A percentile compares a stretch with the other conserved stretches of the same genome.
Evolutionary conservation across 2,888 invertebrate species (phyloP).

Genomic region (Podotricha telesiphe): DNA sequence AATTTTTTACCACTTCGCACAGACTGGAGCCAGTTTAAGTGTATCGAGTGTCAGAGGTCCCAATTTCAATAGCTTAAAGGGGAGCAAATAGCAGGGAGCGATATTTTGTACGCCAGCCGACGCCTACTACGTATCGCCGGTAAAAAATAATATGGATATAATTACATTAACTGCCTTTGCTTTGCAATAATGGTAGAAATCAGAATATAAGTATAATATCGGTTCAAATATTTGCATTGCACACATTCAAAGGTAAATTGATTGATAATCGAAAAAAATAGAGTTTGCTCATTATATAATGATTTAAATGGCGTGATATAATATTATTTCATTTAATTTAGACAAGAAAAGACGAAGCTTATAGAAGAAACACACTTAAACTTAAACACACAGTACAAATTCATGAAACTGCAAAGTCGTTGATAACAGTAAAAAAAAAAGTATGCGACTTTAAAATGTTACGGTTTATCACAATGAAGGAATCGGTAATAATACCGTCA

Average conservation of each 20-base stretch:
- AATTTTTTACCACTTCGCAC: not conserved
- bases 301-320: no score
- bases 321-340: no score
- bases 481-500: no score
- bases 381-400: no score
- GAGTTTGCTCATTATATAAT: no score
- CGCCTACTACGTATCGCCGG: slow-evolving; percentile 41
- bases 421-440: no score
- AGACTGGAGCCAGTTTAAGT: slow-evolving; percentile 20
- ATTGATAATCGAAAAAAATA: no score
- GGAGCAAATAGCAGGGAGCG: slow-evolving; percentile 64
- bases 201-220: not conserved
- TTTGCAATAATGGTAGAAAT: slow-evolving; percentile 21
- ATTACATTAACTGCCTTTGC: slow-evolving; percentile 43
- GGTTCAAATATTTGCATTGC: not conserved
- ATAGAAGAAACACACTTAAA: no score
- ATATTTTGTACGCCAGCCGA: slow-evolving; percentile 44
- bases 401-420: no score
- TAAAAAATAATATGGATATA: slow-evolving; percentile 46
- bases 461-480: no score
- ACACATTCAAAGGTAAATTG: not conserved
- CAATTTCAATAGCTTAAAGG: slow-evolving; percentile 75
- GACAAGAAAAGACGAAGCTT: no score
- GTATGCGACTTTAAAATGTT: no score
- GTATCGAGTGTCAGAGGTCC: slow-evolving; percentile 40